A percentile compares a stretch with the other conserved stretches of the same genome.
These are phyloP conservation scores for Ictidomys tridecemlineatus DNA, from an alignment of 2,113 vertebrate genomes.

Conservation along the genomic window DNA sequence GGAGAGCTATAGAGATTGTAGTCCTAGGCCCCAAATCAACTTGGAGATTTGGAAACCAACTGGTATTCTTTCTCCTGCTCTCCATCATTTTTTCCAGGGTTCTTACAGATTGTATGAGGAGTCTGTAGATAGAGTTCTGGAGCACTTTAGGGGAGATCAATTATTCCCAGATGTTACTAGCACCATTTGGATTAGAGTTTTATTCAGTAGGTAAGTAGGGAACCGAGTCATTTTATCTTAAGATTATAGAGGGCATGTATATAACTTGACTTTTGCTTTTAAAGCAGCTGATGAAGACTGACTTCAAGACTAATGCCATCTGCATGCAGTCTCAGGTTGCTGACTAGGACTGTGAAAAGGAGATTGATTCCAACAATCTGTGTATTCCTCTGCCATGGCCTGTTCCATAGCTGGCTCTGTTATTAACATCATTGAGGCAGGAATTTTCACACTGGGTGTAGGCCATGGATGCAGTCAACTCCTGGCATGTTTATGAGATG, in stretches of 20 bases:
- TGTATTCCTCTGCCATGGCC: not conserved
- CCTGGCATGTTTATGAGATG: fast-evolving
- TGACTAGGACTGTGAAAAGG: not conserved
- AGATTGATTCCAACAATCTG: no score
- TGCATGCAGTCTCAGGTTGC: not conserved
- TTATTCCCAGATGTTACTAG: not conserved
- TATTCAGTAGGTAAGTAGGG: not conserved
- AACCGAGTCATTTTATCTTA: not conserved
- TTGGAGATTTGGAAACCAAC: not conserved
- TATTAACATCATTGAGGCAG: not conserved
- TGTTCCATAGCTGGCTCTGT: not conserved
- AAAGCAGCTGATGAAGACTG: not conserved
- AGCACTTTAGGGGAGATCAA: not conserved
- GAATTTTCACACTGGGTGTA: not conserved
- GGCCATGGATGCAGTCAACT: fast-evolving
- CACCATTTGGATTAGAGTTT: not conserved
- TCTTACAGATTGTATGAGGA: not conserved
- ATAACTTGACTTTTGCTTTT: not conserved
- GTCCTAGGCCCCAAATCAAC: not conserved
- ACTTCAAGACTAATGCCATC: not conserved
- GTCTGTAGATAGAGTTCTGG: not conserved
- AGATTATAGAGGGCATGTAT: not conserved
- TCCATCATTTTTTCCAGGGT: not conserved
- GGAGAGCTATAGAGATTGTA: not conserved
- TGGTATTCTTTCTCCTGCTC: not conserved